Percentiles rank a stretch among this genome's conserved stretches.
Conservation (phyloP, 2,888 invertebrate genomes). For the Limnephilus lunatus region DNA sequence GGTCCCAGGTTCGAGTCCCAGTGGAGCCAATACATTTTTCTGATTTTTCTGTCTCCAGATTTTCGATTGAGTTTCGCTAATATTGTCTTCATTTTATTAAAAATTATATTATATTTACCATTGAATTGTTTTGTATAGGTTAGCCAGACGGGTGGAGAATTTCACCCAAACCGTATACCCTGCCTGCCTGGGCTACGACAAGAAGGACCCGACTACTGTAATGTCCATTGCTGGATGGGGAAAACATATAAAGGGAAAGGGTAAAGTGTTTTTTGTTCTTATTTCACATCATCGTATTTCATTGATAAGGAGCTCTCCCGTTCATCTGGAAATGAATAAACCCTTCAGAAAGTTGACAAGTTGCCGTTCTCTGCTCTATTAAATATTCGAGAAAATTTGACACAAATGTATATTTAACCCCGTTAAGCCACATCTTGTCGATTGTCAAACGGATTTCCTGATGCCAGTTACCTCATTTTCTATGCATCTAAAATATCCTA, state of each 20-base stretch:
- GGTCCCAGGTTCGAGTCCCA: too few species aligned
- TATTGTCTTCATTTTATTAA: too few species aligned
- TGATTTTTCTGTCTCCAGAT: too few species aligned
- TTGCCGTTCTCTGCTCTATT: background rate
- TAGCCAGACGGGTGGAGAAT: background rate
- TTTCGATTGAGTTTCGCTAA: too few species aligned
- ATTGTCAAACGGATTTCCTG: background rate
- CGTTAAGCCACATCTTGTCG: background rate
- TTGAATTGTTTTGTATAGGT: background rate
- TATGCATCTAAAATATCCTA: background rate
- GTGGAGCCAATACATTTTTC: too few species aligned
- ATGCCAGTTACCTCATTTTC: background rate
- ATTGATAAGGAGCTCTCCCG: background rate
- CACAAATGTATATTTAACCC: background rate
- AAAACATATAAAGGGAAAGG: background rate
- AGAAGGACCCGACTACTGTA: background rate
- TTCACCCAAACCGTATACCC: background rate
- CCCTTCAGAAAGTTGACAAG: background rate
- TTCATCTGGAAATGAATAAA: too few species aligned
- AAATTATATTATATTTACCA: too few species aligned
- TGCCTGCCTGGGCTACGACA: conserved; percentile 6
- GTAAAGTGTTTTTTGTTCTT: background rate
- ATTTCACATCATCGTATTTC: background rate
- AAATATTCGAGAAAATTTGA: too few species aligned
- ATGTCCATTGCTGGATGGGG: conserved; percentile 36